Evolutionary conservation across 1,140 invertebrate genomes (phyloP).

Genomic region (Oncopodura yosiiana): DNA sequence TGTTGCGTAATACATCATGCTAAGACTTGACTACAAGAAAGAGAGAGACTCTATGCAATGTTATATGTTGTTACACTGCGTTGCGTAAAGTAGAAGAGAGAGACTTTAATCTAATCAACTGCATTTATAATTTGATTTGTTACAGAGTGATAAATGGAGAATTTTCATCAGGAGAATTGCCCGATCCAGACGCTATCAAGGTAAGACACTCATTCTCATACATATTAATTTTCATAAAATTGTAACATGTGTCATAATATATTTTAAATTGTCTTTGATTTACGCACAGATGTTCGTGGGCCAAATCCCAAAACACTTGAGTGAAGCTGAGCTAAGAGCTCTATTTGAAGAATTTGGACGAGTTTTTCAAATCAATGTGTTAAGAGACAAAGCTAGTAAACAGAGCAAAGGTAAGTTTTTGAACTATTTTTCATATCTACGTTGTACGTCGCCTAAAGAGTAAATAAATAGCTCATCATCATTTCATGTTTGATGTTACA

Average conservation of each 20-base stretch:
- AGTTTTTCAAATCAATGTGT: constrained; percentile 95
- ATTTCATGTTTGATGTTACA: too few species aligned
- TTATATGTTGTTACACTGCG: too few species aligned
- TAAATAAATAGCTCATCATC: too few species aligned
- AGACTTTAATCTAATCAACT: constrained; percentile 30
- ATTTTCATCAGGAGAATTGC: constrained; percentile 41
- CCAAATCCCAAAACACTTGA: constrained; percentile 82
- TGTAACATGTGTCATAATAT: too few species aligned
- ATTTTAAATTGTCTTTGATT: too few species aligned
- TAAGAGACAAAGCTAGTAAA: constrained; percentile 90
- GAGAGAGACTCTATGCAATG: too few species aligned
- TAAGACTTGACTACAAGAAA: too few species aligned
- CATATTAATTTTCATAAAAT: too few species aligned
- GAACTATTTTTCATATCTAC: too few species aligned
- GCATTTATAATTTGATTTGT: constrained; percentile 32
- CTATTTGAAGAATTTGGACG: constrained; percentile 92
- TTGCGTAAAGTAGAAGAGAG: too few species aligned
- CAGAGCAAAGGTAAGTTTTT: constrained; percentile 80
- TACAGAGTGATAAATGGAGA: constrained; percentile 36
- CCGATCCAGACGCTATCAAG: constrained; percentile 98
- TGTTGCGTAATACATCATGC: too few species aligned
- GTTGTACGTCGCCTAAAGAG: not conserved
- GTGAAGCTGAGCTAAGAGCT: constrained; percentile 76
- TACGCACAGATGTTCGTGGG: constrained; percentile 91
- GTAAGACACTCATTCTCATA: too few species aligned